Base-by-base conservation (phyloP, 2,113 vertebrate genomes). In the Megaceryle torquata region DNA sequence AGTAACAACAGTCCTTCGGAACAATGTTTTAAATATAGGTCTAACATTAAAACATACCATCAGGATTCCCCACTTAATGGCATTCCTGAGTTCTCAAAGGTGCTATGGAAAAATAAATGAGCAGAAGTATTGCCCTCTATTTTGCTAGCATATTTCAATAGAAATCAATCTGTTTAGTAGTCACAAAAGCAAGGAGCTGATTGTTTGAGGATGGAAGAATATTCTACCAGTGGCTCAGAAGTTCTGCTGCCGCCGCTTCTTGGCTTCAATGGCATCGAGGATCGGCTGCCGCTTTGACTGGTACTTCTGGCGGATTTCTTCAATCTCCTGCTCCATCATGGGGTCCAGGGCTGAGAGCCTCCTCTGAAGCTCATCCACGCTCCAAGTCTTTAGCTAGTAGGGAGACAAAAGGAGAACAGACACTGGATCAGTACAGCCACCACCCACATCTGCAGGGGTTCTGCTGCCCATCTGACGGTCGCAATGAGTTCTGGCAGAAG, bases 311-410 rank as follows among this genome's bases (percentile, higher is more conserved):
- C 97, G 99, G 71, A 99, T 99, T 96, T 99, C 99, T 96, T 99
- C 99, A 9, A 99, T 99, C 97, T 99, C 99, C 97, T 98, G 99
- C 97, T 99, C 99, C 99, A 99, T 99, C 98, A 99, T 99, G 86
- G 99, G 99, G 94, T 99, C 99, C 46, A 99, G 98, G 25, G 99
- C 98, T 18, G 97, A 95, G 7, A 99, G 98, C 78, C 98, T 97
- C 89, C 96, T 95, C 90, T 98, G 98, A 6, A 99, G 98, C 82
- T 99, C 99, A 74, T 99, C 98, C 33, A 99, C 99, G 1, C 98
- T 98, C 99, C 99, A 99, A 2, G 97, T 96, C 64, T 98, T 99
- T n/a, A 99, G 98, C 99, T 98, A 31, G 35, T 31, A 77, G 81
- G 63, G 85, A 95, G 86, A 92, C 33, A 78, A 81, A 79, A 31